Evolutionary conservation across 2,113 vertebrate species (phyloP), one percentile per base, ranked within the genome.

Genomic region (Mobula hypostoma): DNA sequence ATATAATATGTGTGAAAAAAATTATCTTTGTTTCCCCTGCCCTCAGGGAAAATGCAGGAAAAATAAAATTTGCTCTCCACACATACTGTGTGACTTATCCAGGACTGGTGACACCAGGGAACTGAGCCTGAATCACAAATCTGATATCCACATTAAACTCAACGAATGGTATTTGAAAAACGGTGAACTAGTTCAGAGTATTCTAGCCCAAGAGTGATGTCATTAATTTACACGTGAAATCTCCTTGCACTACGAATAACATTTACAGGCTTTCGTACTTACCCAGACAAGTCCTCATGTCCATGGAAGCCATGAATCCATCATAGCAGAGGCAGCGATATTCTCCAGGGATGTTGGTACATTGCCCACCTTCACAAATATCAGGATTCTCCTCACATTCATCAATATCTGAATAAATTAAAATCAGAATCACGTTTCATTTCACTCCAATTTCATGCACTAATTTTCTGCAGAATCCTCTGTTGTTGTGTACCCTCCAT

Each of bases 321-420:
- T 98, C 97, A 0, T 97, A 98, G 95, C 98, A 99, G 91, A 99
- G 96, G 95, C 98, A 99, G 82, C 96, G 98, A 94, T 99, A 98
- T 94, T 98, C 98, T 0, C 98, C 98, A 0, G 97, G 98, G 94
- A 98, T 97, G 95, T 99, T 99, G 48, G 97, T 98, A 94, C 98
- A 99, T 96, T 98, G 98, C 48, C 98, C 98, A 0, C 97, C 97
- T 0, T 98, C 98, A 40, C 98, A 99, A 96, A 99, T 97, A 36
- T 98, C 97, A 0, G 98, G 98, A 19, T 96, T 98, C 77, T 98
- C 98, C 94, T 98, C 98, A 79, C 97, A 97, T 95, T 97, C 97
- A 40, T 96, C 97, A 9, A 96, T 96, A 94, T 97, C 96, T 96
- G 94, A 29, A 56, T 40, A 90, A 61, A 83, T n/a, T 5, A 66